These are phyloP conservation scores for Coelinius sp. DNA, from an alignment of 2,888 invertebrate genomes.

Conservation along the genomic window DNA sequence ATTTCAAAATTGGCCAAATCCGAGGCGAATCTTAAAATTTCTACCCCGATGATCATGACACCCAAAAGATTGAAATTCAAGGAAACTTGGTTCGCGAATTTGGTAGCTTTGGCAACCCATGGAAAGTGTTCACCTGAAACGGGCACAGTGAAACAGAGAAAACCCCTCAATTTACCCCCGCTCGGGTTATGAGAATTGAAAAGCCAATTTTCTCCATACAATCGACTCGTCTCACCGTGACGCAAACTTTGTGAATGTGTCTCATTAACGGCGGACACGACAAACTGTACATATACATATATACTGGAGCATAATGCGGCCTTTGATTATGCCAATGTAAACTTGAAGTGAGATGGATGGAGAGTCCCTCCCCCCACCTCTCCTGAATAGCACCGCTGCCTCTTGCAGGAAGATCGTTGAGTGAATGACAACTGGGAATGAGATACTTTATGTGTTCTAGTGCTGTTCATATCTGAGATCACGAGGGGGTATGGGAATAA, in stretches of 20 bases:
- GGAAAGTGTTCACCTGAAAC: constrained; percentile 30
- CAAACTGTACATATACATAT: constrained; percentile 39
- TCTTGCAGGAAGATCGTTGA: background rate
- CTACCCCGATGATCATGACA: background rate
- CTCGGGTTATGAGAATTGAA: constrained; percentile 58
- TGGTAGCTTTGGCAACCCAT: constrained; percentile 37
- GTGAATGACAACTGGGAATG: background rate
- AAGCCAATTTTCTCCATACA: constrained; percentile 68
- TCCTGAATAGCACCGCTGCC: background rate
- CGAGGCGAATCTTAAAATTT: too few species aligned
- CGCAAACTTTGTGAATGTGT: constrained; percentile 68
- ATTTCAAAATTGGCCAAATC: too few species aligned
- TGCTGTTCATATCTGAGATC: too few species aligned
- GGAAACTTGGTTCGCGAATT: constrained; percentile 58
- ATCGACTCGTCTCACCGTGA: constrained; percentile 65
- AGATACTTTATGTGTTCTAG: background rate
- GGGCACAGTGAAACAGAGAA: constrained; percentile 24
- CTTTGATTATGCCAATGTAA: background rate
- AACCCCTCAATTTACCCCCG: background rate
- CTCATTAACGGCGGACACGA: constrained; percentile 63
- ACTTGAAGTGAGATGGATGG: background rate
- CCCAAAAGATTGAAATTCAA: constrained; percentile 61
- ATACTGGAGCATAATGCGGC: background rate
- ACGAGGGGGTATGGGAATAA: too few species aligned
- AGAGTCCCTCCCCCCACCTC: background rate